Conservation (phyloP, 30 jellyfish, hydroid and myxozoan genomes). For the Pelagia noctiluca region DNA sequence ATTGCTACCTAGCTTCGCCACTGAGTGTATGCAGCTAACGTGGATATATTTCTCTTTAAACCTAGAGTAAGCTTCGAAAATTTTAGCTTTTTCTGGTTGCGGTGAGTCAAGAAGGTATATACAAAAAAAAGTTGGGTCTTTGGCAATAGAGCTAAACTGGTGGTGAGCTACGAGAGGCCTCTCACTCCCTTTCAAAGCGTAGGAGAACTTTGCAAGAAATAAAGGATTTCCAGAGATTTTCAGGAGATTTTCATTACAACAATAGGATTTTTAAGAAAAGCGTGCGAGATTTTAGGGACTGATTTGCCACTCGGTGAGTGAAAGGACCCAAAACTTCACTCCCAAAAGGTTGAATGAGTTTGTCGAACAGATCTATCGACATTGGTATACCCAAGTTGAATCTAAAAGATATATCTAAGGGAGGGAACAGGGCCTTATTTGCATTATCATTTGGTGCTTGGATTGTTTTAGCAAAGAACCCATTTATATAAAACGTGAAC, state of each 20-base stretch:
- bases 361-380: slow-evolving; percentile 30
- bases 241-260: too few relatives aligned
- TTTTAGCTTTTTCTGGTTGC: background rate
- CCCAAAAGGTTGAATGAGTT: slow-evolving; percentile 33
- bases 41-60: background rate
- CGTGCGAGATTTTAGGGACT: too few relatives aligned
- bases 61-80: slow-evolving; percentile 5
- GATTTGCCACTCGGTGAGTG: too few relatives aligned
- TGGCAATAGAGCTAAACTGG: slow-evolving; percentile 26
- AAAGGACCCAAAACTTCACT: slow-evolving; percentile 31
- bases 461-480: background rate
- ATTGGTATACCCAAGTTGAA: slow-evolving; percentile 10
- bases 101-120: slow-evolving; percentile 20
- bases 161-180: too few relatives aligned
- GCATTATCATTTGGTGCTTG: slow-evolving; percentile 17
- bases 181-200: too few relatives aligned
- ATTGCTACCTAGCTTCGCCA: too few relatives aligned
- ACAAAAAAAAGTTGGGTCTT: background rate
- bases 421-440: slow-evolving; percentile 29
- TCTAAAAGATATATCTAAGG: slow-evolving; percentile 17
- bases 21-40: background rate
- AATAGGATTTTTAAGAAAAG: too few relatives aligned
- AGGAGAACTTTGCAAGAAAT: too few relatives aligned
- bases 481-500: too few relatives aligned
- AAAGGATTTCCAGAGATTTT: too few relatives aligned